phyloP scores from a whole-genome alignment of 2,113 vertebrate species.

The Blennius ocellaris region DNA sequence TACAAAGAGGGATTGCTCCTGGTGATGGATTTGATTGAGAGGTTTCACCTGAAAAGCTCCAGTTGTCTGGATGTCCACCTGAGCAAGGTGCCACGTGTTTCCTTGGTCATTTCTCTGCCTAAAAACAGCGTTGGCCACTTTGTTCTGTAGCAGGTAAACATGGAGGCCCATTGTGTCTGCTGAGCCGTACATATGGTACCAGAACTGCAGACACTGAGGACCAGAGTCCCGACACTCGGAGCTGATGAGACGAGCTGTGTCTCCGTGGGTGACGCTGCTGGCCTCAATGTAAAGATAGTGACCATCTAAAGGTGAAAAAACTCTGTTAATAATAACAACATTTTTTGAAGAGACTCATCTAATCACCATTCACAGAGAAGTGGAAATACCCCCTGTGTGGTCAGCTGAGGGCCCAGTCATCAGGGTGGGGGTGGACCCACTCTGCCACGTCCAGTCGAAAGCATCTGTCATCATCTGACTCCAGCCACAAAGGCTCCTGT shows the following conservation, averaged over 20 bases:
- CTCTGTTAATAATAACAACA: neutral
- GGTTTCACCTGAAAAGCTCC: constrained; percentile 65
- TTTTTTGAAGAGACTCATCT: no score
- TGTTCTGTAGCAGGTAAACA: constrained; percentile 71
- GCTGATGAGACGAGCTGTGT: constrained; percentile 80
- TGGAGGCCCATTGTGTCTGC: constrained; percentile 79
- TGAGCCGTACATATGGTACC: constrained; percentile 87
- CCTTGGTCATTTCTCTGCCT: constrained; percentile 68
- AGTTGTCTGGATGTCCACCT: constrained; percentile 65
- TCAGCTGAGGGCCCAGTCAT: constrained; percentile 58
- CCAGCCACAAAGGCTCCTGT: constrained; percentile 41
- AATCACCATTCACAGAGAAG: neutral
- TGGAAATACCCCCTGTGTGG: constrained; percentile 63
- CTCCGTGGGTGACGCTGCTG: constrained; percentile 46
- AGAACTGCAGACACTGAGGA: constrained; percentile 85
- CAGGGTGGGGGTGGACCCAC: constrained; percentile 42
- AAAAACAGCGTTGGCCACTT: constrained; percentile 35
- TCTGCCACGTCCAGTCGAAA: constrained; percentile 61
- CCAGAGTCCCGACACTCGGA: constrained; percentile 72
- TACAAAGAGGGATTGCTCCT: no score
- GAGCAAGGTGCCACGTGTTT: constrained; percentile 73
- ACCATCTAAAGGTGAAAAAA: constrained; percentile 66
- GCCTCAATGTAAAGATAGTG: constrained; percentile 86
- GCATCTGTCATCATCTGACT: constrained; percentile 44
- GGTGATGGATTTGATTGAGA: neutral